These are phyloP conservation scores for Hyla sarda DNA, from an alignment of 2,113 vertebrate species.

Conservation along the genomic window DNA sequence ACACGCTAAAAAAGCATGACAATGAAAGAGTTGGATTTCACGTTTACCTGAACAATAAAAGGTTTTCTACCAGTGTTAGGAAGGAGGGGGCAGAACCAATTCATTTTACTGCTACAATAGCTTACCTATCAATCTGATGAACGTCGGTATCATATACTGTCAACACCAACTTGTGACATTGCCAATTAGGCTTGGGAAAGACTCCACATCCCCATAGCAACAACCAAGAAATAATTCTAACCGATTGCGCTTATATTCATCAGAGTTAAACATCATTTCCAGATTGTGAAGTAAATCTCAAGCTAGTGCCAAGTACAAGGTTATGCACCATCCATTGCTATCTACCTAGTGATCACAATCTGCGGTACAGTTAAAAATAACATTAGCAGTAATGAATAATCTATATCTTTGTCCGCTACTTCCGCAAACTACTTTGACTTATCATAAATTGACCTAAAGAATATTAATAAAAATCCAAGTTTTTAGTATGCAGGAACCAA, in stretches of 20 bases:
- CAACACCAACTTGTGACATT: conserved; percentile 57
- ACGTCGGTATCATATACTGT: conserved; percentile 50
- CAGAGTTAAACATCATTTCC: conserved; percentile 52
- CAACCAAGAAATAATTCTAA: conserved; percentile 51
- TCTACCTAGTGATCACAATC: conserved; percentile 4
- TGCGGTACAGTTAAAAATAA: background rate
- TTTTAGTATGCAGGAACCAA: background rate
- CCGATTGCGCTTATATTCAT: conserved; percentile 38
- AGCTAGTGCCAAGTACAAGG: conserved; percentile 19
- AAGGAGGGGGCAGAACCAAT: conserved; percentile 25
- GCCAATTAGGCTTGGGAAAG: conserved; percentile 58
- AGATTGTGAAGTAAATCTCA: conserved; percentile 32
- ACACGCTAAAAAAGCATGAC: background rate
- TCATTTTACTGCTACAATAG: conserved; percentile 36
- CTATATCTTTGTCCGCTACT: no score
- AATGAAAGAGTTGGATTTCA: conserved; percentile 23
- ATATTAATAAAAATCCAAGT: background rate
- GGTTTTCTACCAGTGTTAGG: background rate
- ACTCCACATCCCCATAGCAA: conserved; percentile 55
- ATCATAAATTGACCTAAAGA: background rate
- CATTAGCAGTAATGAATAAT: background rate
- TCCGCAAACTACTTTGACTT: no score
- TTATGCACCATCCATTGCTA: conserved; percentile 2
- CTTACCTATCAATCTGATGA: conserved; percentile 51
- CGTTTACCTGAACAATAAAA: conserved; percentile 31